Conservation (phyloP, 2,113 vertebrate species). For the Arizona elegans region DNA sequence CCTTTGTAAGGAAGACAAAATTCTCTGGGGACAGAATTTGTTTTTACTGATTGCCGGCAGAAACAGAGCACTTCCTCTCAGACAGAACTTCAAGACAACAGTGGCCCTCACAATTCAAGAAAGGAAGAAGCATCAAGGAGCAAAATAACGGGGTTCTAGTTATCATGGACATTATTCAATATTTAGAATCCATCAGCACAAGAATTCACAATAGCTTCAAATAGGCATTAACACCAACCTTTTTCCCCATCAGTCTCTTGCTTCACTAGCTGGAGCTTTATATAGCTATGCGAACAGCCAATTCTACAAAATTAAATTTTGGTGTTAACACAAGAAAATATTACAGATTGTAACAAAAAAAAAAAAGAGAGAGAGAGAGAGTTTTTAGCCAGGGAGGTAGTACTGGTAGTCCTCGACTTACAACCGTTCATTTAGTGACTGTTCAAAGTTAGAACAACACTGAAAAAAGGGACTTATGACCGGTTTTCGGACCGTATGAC, state of each 20-base stretch:
- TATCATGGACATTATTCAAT: not conserved
- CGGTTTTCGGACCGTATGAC: not conserved
- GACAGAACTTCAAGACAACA: not conserved
- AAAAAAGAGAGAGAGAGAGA: not conserved
- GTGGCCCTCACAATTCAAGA: not conserved
- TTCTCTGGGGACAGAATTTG: not conserved
- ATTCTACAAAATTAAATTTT: slow-evolving; percentile 66
- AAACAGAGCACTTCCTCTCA: not conserved
- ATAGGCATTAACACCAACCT: slow-evolving; percentile 66
- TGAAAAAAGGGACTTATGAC: not conserved
- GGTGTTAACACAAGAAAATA: not conserved
- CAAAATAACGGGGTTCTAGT: not conserved
- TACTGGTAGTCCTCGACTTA: not conserved
- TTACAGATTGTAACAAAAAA: not conserved
- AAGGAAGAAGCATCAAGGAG: not conserved
- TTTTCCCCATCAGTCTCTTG: slow-evolving; percentile 73
- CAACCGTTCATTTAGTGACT: not conserved
- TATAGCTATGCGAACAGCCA: slow-evolving; percentile 74
- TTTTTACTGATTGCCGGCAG: not conserved
- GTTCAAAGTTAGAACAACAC: not conserved
- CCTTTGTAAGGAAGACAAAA: not conserved
- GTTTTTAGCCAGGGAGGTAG: not conserved
- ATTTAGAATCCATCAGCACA: not conserved
- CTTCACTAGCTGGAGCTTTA: slow-evolving; percentile 83
- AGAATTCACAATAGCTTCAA: not conserved